phyloP scores from a whole-genome alignment of 2,797 vertebrate genomes.

The Alouatta caraya region DNA sequence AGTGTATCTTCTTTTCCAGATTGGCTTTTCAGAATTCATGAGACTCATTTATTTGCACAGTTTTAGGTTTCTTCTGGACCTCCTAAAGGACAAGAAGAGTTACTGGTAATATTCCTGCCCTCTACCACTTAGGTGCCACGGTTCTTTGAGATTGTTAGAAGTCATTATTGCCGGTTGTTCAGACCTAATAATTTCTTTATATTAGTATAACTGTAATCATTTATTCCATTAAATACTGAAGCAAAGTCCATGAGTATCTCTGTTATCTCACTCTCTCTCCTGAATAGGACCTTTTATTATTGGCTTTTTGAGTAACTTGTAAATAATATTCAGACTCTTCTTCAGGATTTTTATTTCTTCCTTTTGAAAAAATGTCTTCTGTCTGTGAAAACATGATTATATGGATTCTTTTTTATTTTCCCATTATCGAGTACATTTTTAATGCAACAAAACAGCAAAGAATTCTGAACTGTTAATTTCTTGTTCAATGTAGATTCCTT shows the following conservation, averaged over 20 bases:
- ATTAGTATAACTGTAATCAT: background rate
- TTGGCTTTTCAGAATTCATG: background rate
- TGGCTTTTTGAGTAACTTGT: constrained; percentile 6
- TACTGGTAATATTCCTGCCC: background rate
- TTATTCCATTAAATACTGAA: background rate
- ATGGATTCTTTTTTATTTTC: background rate
- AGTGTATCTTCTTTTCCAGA: background rate
- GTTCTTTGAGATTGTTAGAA: constrained; percentile 16
- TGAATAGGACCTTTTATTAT: constrained; percentile 19
- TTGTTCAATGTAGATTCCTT: constrained; percentile 23
- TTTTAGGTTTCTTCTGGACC: background rate
- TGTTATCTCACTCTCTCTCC: background rate
- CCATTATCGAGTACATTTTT: background rate
- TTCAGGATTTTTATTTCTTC: background rate
- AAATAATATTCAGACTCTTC: background rate
- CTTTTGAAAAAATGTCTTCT: background rate
- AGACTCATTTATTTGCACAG: background rate
- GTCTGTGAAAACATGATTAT: background rate
- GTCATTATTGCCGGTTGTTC: background rate
- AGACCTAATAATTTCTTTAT: background rate
- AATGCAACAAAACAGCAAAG: background rate
- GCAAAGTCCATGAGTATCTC: background rate
- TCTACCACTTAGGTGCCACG: background rate
- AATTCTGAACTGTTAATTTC: constrained; percentile 6
- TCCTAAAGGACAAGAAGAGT: background rate